Conservation (phyloP, 2,888 invertebrate genomes). For the Stenchaetothrips biformis region DNA sequence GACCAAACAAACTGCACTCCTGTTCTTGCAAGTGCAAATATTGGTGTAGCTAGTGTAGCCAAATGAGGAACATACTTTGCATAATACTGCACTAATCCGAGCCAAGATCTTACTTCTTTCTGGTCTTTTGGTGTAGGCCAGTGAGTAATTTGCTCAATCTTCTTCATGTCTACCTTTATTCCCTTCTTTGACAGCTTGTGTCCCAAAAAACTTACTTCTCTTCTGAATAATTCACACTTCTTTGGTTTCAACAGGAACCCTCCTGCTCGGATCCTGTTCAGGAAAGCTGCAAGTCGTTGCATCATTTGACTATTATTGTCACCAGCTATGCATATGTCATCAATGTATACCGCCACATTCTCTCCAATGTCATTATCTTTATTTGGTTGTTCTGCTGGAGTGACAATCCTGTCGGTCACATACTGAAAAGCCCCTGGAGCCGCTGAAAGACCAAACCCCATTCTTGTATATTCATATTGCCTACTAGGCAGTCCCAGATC, state of each 20-base stretch:
- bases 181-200: conserved; percentile 20
- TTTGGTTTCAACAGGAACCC: conserved; percentile 20
- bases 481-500: background rate
- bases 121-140: conserved; percentile 27
- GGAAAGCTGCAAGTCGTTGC: background rate
- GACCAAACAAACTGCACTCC: conserved; percentile 27
- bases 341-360: conserved; percentile 29
- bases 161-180: background rate
- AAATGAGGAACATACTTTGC: conserved; percentile 20
- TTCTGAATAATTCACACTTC: conserved; percentile 30
- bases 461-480: background rate
- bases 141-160: conserved; percentile 5
- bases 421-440: background rate
- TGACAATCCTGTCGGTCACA: background rate
- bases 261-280: conserved; percentile 10
- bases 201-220: conserved; percentile 27
- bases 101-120: conserved; percentile 28
- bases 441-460: background rate
- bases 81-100: conserved; percentile 26
- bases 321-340: conserved; percentile 30
- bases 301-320: conserved; percentile 20
- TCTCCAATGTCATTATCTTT: background rate
- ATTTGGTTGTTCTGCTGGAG: background rate
- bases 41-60: background rate
- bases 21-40: conserved; percentile 24